Conservation (phyloP, 2,797 vertebrate genomes). For the Fistularia tabacaria region DNA sequence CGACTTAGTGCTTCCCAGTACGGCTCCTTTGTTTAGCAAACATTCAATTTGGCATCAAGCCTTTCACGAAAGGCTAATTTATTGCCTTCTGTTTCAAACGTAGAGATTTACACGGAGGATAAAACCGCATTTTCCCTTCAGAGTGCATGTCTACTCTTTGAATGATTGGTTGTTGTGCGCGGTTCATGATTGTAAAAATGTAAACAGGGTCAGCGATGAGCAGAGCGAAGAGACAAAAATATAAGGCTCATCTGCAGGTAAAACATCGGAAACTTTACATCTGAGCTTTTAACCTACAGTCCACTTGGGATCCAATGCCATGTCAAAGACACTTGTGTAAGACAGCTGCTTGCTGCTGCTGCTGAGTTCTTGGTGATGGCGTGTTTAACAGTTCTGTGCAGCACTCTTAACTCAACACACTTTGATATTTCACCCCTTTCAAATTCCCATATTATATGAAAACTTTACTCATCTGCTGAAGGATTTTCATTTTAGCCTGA, state of each 20-base stretch:
- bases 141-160: not conserved
- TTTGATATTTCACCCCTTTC: no score
- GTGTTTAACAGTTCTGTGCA: slow-evolving; percentile 2
- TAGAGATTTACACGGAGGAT: slow-evolving; percentile 1
- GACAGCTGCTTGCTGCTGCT: slow-evolving; percentile 24
- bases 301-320: slow-evolving; percentile 15
- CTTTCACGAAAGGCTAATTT: no score
- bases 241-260: not conserved
- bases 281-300: slow-evolving; percentile 1
- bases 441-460: no score
- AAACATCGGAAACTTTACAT: slow-evolving; percentile 4
- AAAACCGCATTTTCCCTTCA: not conserved
- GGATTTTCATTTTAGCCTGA: no score
- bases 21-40: slow-evolving; percentile 9
- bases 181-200: not conserved
- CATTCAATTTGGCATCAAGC: slow-evolving; percentile 14
- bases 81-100: no score
- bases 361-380: slow-evolving; percentile 6
- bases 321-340: slow-evolving; percentile 32
- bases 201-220: not conserved
- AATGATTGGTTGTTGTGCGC: not conserved
- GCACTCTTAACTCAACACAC: no score
- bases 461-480: no score
- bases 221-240: not conserved
- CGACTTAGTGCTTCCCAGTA: slow-evolving; percentile 39